These are phyloP conservation scores for Lapara coniferarum DNA, from an alignment of 2,888 invertebrate species.

Conservation along the genomic window DNA sequence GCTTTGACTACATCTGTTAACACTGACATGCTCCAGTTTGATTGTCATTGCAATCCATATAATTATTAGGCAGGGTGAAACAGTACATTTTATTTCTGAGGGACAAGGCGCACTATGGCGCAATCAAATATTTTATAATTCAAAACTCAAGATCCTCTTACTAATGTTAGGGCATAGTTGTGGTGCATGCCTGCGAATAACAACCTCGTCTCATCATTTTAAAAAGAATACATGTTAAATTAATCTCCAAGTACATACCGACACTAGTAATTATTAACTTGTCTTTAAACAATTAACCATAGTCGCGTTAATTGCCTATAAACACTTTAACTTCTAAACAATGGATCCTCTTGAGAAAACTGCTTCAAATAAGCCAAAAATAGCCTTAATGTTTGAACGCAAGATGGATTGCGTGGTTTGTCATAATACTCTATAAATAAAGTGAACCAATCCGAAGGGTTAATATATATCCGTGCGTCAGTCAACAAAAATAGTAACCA, in stretches of 20 bases:
- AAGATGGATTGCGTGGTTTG: conserved; percentile 25
- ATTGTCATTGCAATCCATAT: too few relatives aligned
- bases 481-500: conserved; percentile 35
- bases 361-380: not conserved
- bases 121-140: too few relatives aligned
- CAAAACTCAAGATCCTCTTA: too few relatives aligned
- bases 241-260: not conserved
- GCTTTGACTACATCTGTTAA: too few relatives aligned
- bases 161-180: too few relatives aligned
- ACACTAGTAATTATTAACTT: not conserved
- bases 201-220: too few relatives aligned
- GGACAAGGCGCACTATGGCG: too few relatives aligned
- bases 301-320: not conserved
- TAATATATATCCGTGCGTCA: conserved; percentile 42
- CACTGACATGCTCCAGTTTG: too few relatives aligned
- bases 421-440: conserved; percentile 23
- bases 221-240: too few relatives aligned
- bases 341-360: not conserved
- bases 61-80: too few relatives aligned
- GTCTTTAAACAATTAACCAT: not conserved
- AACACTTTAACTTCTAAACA: not conserved
- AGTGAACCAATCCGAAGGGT: conserved; percentile 33
- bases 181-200: too few relatives aligned
- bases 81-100: too few relatives aligned
- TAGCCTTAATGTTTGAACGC: not conserved